These are phyloP conservation scores for Manis crassicaudata DNA, from an alignment of 2,797 vertebrate species.

Conservation along the genomic window DNA sequence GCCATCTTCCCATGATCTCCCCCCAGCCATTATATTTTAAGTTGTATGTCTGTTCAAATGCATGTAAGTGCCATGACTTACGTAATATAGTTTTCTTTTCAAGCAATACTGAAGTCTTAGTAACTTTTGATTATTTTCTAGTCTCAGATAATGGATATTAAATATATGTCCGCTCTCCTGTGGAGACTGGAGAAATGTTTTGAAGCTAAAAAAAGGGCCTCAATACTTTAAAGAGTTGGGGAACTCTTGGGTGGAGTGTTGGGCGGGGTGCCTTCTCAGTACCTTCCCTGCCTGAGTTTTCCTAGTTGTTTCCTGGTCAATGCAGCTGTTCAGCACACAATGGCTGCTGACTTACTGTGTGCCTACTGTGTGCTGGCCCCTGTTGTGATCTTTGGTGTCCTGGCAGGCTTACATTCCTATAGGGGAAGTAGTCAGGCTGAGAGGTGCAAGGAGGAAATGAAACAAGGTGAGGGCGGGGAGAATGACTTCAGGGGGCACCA, in stretches of 20 bases:
- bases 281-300: neutral
- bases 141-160: neutral
- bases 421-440: neutral
- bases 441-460: neutral
- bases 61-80: neutral
- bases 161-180: neutral
- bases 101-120: neutral
- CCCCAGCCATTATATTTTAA: neutral
- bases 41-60: neutral
- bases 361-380: no score
- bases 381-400: neutral
- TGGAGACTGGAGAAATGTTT: neutral
- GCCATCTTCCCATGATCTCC: no score
- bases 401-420: neutral
- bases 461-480: neutral
- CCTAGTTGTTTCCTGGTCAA: neutral
- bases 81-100: neutral
- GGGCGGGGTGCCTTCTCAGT: neutral
- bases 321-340: neutral
- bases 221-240: neutral
- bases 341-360: rapidly evolving
- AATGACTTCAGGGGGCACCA: neutral
- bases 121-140: neutral
- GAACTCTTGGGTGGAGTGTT: neutral
- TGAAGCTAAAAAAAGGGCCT: neutral